phyloP scores from a whole-genome alignment of 1,140 invertebrate species.

The Paraescarpia echinospica region DNA sequence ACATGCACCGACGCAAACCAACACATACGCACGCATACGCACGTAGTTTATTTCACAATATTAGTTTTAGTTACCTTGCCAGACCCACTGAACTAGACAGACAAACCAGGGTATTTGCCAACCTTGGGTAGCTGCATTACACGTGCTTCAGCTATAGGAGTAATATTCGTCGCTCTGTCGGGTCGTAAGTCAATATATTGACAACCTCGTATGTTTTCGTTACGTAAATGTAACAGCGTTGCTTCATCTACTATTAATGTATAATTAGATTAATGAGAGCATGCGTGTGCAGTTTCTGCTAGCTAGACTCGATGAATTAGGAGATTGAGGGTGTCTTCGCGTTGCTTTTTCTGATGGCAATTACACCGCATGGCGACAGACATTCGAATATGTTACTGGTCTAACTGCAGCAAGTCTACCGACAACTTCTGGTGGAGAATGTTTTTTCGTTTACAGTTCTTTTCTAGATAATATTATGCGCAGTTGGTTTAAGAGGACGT shows the following conservation, averaged over 20 bases:
- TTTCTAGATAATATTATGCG: no score
- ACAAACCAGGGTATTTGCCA: no score
- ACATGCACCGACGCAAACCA: no score
- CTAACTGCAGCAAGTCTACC: neutral
- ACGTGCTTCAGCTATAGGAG: no score
- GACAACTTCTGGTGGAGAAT: neutral
- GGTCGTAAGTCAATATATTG: neutral
- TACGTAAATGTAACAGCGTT: neutral
- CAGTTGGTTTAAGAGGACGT: no score
- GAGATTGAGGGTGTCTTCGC: neutral
- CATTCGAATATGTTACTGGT: neutral
- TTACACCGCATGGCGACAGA: neutral
- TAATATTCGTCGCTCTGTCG: no score
- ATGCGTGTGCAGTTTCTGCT: neutral
- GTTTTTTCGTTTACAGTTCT: no score
- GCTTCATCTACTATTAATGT: neutral
- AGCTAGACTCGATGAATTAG: neutral
- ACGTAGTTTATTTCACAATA: no score
- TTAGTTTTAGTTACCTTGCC: no score
- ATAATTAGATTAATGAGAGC: neutral
- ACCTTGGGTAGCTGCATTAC: no score
- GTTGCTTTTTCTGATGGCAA: neutral
- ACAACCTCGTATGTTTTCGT: neutral
- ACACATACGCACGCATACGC: no score
- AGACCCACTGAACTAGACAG: no score